A percentile compares a stretch with the other conserved stretches of the same genome.
Conservation (phyloP, 1,140 invertebrate genomes). For the Mylabris phalerata region DNA sequence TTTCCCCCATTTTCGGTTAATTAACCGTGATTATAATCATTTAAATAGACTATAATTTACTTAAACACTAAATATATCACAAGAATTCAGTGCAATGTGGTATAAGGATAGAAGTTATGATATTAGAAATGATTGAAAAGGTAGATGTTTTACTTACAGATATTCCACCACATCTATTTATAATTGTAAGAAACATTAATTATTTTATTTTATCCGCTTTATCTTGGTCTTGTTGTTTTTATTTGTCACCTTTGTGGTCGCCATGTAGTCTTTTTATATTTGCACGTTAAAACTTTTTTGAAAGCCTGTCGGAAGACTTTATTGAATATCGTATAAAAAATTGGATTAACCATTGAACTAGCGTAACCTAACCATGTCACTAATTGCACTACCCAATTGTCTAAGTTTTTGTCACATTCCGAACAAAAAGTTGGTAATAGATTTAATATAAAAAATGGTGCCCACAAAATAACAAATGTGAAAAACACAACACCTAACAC, state of each 20-base stretch:
- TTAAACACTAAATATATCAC: conserved; percentile 19
- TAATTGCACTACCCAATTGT: conserved; percentile 73
- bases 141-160: too few relatives aligned
- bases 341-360: conserved; percentile 89
- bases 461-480: conserved; percentile 89
- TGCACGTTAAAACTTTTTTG: conserved; percentile 77
- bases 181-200: too few relatives aligned
- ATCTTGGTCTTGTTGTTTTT: conserved; percentile 10
- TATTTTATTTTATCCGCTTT: too few relatives aligned
- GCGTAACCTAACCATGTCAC: conserved; percentile 89
- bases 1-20: conserved; percentile 21
- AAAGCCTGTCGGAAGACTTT: conserved; percentile 88
- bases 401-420: conserved; percentile 66
- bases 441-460: conserved; percentile 88
- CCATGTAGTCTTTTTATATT: conserved; percentile 58
- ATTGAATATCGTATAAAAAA: conserved; percentile 93
- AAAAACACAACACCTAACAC: conserved; percentile 89
- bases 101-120: not conserved
- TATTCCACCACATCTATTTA: too few relatives aligned
- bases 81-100: conserved; percentile 21
- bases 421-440: conserved; percentile 70
- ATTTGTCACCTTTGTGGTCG: conserved; percentile 42
- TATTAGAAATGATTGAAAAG: not conserved
- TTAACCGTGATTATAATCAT: conserved; percentile 5
- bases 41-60: not conserved